phyloP scores from a whole-genome alignment of 2,797 vertebrate genomes.

The Pampus argenteus region DNA sequence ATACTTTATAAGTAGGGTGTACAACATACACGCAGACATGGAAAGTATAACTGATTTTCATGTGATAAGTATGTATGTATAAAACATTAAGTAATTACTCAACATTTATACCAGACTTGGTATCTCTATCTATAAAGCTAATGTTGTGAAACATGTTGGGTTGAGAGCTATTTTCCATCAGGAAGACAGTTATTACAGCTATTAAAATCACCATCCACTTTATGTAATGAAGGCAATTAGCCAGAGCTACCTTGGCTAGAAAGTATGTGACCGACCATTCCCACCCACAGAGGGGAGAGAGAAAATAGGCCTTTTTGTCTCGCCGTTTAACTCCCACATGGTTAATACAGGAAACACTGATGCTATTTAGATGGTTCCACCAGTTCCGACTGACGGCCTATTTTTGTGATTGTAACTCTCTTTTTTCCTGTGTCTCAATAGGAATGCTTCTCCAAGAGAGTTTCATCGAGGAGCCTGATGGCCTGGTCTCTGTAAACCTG shows the following conservation, averaged over 20 bases:
- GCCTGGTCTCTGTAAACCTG: conserved; percentile 94
- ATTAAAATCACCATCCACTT: conserved; percentile 86
- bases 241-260: conserved; percentile 69
- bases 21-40: not conserved
- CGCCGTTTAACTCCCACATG: conserved; percentile 56
- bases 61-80: not conserved
- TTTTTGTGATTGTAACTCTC: conserved; percentile 35
- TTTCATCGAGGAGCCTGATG: conserved; percentile 92
- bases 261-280: conserved; percentile 50
- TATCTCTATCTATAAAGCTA: conserved; percentile 66
- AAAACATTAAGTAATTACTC: conserved; percentile 58
- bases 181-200: conserved; percentile 82
- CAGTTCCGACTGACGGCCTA: conserved; percentile 35
- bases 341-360: conserved; percentile 61
- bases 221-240: conserved; percentile 85
- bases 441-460: conserved; percentile 88
- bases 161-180: conserved; percentile 80
- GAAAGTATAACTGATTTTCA: conserved; percentile 9
- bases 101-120: conserved; percentile 50
- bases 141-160: conserved; percentile 76
- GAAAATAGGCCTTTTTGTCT: conserved; percentile 65
- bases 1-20: not conserved
- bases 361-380: conserved; percentile 37
- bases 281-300: conserved; percentile 66
- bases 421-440: conserved; percentile 29